Evolutionary conservation across 2,797 vertebrate species (phyloP), one percentile per base, ranked within the genome.

Genomic region (Typhlichthys subterraneus): DNA sequence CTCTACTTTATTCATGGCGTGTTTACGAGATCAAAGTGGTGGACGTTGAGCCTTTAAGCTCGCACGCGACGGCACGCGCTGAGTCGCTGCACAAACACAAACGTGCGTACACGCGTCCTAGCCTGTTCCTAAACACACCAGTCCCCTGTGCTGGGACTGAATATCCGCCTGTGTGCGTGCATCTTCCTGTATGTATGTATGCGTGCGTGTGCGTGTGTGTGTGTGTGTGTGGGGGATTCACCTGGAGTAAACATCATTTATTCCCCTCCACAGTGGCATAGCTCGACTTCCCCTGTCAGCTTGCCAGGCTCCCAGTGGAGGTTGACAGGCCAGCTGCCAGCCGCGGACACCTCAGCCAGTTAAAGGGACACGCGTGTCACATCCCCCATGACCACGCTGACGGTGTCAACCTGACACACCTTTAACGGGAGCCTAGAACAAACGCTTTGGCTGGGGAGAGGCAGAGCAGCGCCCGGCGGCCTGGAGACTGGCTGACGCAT

Each of bases 291-390:
- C 79, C 75, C 85, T 88, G 87, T 87, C 89, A 88, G 70, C 70
- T 57, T 69, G 81, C 80, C 85, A 76, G 76, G 67, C 69, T 87
- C 80, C 84, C 86, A 69, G 77, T 70, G 82, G 84, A 85, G 75
- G 78, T 2, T 87, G 89, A 87, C 88, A 85, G 77, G 72, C 81
- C 75, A 61, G 79, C 83, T 85, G 88, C 85, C 86, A 89, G 80
- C 73, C 69, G 53, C 14, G 70, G 74, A 82, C 87, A 85, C 85
- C 84, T 69, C 75, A 15, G 59, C 83, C 77, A 83, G 80, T 89
- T 87, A 88, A 84, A 86, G 80, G 78, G 84, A 89, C 83, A 83
- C n/a, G 50, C 2, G 59, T 85, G 90, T 89, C 88, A 88, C 84
- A 87, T 86, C 85, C 80, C 70, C 86, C 83, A 84, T 80, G 80